Percentiles rank a stretch among this genome's conserved stretches.
Conservation (phyloP, 2,888 invertebrate genomes). For the Timema cristinae region DNA sequence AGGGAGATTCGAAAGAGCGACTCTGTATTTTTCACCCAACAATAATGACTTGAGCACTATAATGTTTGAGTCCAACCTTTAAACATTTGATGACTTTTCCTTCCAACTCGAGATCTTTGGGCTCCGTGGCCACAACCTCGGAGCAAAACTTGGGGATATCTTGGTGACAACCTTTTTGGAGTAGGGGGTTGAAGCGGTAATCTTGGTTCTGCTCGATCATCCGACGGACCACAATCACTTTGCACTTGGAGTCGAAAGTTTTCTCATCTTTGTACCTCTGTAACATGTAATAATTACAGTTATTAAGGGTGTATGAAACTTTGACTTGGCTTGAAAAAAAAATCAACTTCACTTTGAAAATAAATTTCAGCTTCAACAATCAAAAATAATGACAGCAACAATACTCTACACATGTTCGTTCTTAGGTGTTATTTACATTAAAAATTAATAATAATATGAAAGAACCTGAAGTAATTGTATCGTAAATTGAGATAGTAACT, state of each 20-base stretch:
- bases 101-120: slow-evolving; percentile 67
- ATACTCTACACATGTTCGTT: no score
- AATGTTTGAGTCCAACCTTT: slow-evolving; percentile 47
- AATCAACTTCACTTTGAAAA: no score
- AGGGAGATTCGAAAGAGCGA: neutral
- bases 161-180: slow-evolving; percentile 73
- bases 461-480: no score
- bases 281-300: slow-evolving; percentile 36
- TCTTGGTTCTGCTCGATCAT: slow-evolving; percentile 89
- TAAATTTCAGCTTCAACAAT: no score
- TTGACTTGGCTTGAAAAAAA: no score
- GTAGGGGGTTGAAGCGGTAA: slow-evolving; percentile 80
- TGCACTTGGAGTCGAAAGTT: slow-evolving; percentile 79
- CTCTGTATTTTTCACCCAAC: neutral
- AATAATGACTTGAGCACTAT: neutral
- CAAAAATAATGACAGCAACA: no score
- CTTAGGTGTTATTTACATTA: no score
- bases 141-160: slow-evolving; percentile 76
- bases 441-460: no score
- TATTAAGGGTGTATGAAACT: no score
- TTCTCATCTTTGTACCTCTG: slow-evolving; percentile 69
- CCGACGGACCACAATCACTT: slow-evolving; percentile 76
- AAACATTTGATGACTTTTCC: slow-evolving; percentile 82
- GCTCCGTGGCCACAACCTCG: slow-evolving; percentile 44
- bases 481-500: no score